phyloP scores from a whole-genome alignment of 2,113 vertebrate species.

The Ibidorhyncha struthersii region DNA sequence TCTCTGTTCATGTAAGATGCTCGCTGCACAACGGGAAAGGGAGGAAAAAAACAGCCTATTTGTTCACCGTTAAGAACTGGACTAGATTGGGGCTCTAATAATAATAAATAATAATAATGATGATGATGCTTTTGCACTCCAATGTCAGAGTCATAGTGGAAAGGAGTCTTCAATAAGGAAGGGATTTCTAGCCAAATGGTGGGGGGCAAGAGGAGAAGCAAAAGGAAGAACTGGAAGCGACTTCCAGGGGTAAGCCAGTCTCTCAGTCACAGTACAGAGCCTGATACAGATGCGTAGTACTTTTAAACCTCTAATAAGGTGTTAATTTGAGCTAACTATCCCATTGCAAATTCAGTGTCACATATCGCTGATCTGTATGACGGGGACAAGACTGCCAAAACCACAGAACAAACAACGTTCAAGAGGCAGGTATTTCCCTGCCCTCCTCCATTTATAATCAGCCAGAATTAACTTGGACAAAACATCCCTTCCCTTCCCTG shows the following conservation, averaged over 20 bases:
- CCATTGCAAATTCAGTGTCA: not conserved
- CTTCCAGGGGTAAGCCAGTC: not conserved
- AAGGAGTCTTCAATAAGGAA: not conserved
- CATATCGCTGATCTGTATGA: not conserved
- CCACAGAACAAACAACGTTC: not conserved
- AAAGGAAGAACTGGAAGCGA: not conserved
- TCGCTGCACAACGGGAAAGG: not conserved
- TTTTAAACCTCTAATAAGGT: not conserved
- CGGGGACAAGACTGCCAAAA: not conserved
- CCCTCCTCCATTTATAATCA: constrained; percentile 8
- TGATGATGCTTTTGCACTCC: not conserved
- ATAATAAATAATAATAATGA: not conserved
- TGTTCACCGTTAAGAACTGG: not conserved
- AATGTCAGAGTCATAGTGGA: not conserved
- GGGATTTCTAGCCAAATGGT: not conserved
- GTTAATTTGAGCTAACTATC: not conserved
- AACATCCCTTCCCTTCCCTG: not conserved
- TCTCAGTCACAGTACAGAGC: not conserved
- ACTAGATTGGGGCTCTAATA: not conserved
- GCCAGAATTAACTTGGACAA: constrained; percentile 18
- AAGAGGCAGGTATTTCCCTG: not conserved
- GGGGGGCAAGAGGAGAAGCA: not conserved
- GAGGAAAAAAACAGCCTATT: not conserved
- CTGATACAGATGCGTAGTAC: not conserved
- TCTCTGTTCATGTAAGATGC: not conserved